A percentile compares a stretch with the other conserved stretches of the same genome.
These are phyloP conservation scores for Pyrgus malvae DNA, from an alignment of 2,888 invertebrate species.

Conservation along the genomic window DNA sequence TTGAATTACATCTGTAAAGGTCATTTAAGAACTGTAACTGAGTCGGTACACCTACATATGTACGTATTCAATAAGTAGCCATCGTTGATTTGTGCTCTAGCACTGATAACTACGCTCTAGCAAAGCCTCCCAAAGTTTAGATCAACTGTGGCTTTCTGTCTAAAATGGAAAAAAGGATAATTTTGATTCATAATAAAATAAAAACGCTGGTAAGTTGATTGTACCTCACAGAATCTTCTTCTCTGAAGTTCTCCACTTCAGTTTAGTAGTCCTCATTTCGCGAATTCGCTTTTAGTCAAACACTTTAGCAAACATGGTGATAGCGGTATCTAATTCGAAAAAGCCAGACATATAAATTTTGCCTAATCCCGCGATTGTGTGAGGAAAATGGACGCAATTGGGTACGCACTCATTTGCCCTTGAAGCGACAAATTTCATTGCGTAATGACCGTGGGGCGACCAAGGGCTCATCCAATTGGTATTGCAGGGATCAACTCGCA, in stretches of 20 bases:
- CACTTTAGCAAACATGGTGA: slow-evolving; percentile 20
- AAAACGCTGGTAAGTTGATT: too few relatives aligned
- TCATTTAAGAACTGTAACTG: too few relatives aligned
- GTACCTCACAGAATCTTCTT: background rate
- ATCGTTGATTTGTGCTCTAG: too few relatives aligned
- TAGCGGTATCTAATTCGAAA: slow-evolving; percentile 71
- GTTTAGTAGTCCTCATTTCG: background rate
- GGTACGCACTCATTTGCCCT: slow-evolving; percentile 50
- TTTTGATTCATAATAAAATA: too few relatives aligned
- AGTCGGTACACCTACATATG: too few relatives aligned
- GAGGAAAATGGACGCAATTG: slow-evolving; percentile 72
- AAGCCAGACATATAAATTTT: slow-evolving; percentile 79
- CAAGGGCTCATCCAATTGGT: slow-evolving; percentile 42
- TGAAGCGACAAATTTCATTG: slow-evolving; percentile 67
- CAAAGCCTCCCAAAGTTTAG: too few relatives aligned
- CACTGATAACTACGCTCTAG: too few relatives aligned
- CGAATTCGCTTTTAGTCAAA: background rate
- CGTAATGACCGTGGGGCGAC: slow-evolving; percentile 52
- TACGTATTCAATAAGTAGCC: too few relatives aligned
- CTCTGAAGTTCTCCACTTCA: too few relatives aligned
- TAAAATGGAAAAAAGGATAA: too few relatives aligned
- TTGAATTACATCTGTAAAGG: too few relatives aligned
- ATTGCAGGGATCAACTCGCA: slow-evolving; percentile 14
- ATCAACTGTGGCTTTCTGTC: too few relatives aligned
- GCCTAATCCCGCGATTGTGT: slow-evolving; percentile 74